These are phyloP conservation scores for Laupala kohalensis DNA, from an alignment of 1,140 invertebrate species.

Conservation along the genomic window DNA sequence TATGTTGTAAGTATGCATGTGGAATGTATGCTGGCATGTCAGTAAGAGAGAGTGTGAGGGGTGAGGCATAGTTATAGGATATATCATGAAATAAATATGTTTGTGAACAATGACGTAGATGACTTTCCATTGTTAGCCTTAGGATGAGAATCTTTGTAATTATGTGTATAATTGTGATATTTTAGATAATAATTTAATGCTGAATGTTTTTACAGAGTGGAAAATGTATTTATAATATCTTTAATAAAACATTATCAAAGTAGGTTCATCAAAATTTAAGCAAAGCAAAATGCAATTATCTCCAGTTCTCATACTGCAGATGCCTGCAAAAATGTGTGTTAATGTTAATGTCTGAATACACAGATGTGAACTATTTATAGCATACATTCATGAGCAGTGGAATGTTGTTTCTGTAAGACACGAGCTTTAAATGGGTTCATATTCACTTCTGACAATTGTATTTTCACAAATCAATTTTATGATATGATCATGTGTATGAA, in stretches of 20 bases:
- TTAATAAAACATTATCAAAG: neutral
- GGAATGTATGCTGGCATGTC: no score
- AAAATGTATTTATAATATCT: neutral
- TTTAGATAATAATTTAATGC: neutral
- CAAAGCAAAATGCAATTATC: neutral
- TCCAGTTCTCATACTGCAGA: neutral
- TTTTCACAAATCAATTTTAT: no score
- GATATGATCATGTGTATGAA: no score
- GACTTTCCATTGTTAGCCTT: neutral
- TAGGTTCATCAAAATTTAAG: no score
- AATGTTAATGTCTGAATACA: no score
- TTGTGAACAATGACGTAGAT: neutral
- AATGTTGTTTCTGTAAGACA: no score
- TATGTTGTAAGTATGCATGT: neutral
- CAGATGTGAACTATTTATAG: neutral
- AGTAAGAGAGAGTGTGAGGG: no score
- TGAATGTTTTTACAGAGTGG: neutral
- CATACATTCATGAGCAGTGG: no score
- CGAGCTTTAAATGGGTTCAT: no score
- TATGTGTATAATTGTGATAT: neutral
- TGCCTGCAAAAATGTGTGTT: neutral
- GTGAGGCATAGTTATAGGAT: neutral
- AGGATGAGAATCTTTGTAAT: neutral
- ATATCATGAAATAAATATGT: neutral
- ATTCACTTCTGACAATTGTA: no score